A percentile compares a stretch with the other conserved stretches of the same genome.
Evolutionary conservation across 2,113 vertebrate genomes (phyloP).

Genomic region (Microcebus jonahi): DNA sequence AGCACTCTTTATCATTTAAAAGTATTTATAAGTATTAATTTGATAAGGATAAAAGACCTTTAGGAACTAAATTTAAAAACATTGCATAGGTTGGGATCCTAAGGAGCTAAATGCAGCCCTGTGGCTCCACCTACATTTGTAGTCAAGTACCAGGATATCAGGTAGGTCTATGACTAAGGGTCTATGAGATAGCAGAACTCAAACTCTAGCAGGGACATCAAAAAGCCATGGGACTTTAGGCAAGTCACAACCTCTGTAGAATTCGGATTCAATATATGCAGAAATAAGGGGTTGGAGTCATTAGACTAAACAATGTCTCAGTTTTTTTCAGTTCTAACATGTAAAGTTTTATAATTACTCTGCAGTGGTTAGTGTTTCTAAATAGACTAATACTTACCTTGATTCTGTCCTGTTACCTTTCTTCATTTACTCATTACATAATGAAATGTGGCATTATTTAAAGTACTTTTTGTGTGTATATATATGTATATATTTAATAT

Average conservation of each 20-base stretch:
- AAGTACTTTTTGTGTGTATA: neutral
- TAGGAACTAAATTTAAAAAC: neutral
- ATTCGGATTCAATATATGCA: neutral
- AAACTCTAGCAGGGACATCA: neutral
- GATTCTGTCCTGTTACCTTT: accelerated
- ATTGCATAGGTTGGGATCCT: neutral
- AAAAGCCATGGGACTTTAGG: neutral
- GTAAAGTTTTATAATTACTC: neutral
- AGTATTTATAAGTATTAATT: neutral
- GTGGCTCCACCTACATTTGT: accelerated
- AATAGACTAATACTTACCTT: too few relatives aligned
- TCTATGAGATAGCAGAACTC: neutral
- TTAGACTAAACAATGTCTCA: neutral
- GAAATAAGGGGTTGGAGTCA: neutral
- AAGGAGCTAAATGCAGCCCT: too few relatives aligned
- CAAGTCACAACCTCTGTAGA: neutral
- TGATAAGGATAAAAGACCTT: neutral
- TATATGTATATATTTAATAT: neutral
- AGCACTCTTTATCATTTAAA: neutral
- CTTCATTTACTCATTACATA: neutral
- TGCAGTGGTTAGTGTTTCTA: neutral
- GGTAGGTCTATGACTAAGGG: accelerated
- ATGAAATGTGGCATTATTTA: neutral
- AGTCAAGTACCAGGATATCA: accelerated
- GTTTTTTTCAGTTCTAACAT: neutral